Evolutionary conservation across 2,888 invertebrate species (phyloP), one percentile per base, ranked within the genome.

Genomic region (Gastrophysa polygoni): DNA sequence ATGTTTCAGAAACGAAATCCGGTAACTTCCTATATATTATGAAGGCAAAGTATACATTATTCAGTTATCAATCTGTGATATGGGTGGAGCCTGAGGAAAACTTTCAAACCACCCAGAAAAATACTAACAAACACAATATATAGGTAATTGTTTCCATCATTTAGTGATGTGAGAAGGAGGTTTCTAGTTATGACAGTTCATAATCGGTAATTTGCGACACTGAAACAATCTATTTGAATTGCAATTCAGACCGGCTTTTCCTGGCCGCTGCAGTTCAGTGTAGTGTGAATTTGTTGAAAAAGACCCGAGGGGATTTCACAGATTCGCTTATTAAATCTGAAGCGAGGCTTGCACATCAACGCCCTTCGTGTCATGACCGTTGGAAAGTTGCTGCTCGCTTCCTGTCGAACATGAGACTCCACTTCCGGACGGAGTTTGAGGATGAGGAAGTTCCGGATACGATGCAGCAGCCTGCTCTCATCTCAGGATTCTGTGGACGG

Each of bases 261-360:
- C 38, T 8, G 2, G 4, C 57, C 11, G 38, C 38, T 38, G n/a
- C 14, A 38, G 60, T 50, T 61, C 62, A 55, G 52, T 63, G 67
- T 60, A 61, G 60, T 63, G 67, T 66, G 68, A 61, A 65, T 58
- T 67, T 68, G 67, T 67, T 68, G 64, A 67, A 67, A 68, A 68
- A 67, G 60, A 57, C 61, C 67, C 59, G 52, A 34, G 58, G 68
- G 63, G 63, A 58, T 61, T 58, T 62, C 51, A 56, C 59, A 64
- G 61, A 60, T 63, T 63, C 63, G 38, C 54, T 67, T 68, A 68
- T 67, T 64, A 66, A 61, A 68, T 67, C 64, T 57, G 61, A 63
- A 50, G 56, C 66, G 58, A 63, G 64, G 59, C 59, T 60, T 59
- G 57, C 59, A 66, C 67, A 68, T 63, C 65, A 65, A 61, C 68